Evolutionary conservation across 2,888 invertebrate genomes (phyloP).

Genomic region (Nymphalis c-album): DNA sequence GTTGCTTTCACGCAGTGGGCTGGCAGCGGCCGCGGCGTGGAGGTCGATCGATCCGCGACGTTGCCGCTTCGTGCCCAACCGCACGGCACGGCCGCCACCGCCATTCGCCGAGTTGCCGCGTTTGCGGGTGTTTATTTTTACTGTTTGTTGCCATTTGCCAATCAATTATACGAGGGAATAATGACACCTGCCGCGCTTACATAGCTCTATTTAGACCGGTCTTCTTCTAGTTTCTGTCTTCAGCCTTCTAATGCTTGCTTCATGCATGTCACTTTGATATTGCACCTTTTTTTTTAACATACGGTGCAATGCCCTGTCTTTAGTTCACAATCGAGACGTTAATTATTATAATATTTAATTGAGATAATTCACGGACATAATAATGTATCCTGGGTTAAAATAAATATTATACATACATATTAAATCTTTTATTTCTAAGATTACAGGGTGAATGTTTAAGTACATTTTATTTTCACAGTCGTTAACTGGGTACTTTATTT

Average conservation of each 20-base stretch:
- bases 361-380: not conserved
- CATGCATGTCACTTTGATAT: conserved; percentile 10
- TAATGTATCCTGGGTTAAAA: not conserved
- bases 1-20: conserved; percentile 45
- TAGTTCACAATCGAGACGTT: not conserved
- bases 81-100: conserved; percentile 41
- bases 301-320: conserved; percentile 1
- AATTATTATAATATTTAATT: conserved; percentile 2
- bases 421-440: no score
- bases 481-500: no score
- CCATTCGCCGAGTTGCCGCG: conserved; percentile 40
- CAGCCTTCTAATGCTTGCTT: conserved; percentile 11
- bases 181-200: conserved; percentile 55
- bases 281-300: conserved; percentile 7
- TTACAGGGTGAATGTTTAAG: no score
- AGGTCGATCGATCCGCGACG: conserved; percentile 70
- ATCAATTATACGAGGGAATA: conserved; percentile 66
- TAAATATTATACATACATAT: not conserved
- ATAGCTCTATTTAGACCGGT: conserved; percentile 23
- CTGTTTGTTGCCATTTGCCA: conserved; percentile 67
- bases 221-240: conserved; percentile 5
- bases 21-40: conserved; percentile 15
- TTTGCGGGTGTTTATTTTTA: conserved; percentile 61
- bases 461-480: no score
- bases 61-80: conserved; percentile 62